Evolutionary conservation across 2,797 vertebrate genomes (phyloP).

Genomic region (Chloroceryle amazona): DNA sequence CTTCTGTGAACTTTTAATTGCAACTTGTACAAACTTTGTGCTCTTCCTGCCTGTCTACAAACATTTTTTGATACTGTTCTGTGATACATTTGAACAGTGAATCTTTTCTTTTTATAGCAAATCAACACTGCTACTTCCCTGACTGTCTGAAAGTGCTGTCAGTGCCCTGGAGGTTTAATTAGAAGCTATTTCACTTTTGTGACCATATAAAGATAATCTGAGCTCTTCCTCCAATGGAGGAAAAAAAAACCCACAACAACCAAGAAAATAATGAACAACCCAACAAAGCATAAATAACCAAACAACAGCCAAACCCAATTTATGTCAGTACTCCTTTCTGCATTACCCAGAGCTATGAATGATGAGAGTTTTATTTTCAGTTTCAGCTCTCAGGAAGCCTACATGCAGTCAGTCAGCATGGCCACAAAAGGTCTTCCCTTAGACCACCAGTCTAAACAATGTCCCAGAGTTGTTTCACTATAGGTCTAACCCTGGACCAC

Average conservation of each 20-base stretch:
- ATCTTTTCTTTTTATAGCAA: neutral
- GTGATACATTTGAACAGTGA: neutral
- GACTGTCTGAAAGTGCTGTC: neutral
- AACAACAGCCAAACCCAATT: neutral
- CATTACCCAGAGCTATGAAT: neutral
- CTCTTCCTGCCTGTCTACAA: neutral
- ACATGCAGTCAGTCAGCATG: neutral
- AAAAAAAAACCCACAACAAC: neutral
- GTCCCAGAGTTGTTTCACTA: neutral
- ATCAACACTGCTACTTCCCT: neutral
- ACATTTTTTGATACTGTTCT: neutral
- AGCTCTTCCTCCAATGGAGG: neutral
- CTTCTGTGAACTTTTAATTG: constrained; percentile 38
- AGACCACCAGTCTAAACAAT: neutral
- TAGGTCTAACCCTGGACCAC: neutral
- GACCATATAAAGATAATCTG: neutral
- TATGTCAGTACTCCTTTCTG: neutral
- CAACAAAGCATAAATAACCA: neutral
- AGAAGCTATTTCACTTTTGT: neutral
- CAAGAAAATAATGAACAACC: neutral
- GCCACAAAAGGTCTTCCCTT: neutral
- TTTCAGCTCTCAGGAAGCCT: neutral
- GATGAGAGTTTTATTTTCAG: neutral
- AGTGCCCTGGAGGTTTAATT: neutral
- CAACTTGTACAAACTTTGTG: neutral